Base-by-base conservation (phyloP, 1,140 invertebrate species). In the Vanessa atalanta region DNA sequence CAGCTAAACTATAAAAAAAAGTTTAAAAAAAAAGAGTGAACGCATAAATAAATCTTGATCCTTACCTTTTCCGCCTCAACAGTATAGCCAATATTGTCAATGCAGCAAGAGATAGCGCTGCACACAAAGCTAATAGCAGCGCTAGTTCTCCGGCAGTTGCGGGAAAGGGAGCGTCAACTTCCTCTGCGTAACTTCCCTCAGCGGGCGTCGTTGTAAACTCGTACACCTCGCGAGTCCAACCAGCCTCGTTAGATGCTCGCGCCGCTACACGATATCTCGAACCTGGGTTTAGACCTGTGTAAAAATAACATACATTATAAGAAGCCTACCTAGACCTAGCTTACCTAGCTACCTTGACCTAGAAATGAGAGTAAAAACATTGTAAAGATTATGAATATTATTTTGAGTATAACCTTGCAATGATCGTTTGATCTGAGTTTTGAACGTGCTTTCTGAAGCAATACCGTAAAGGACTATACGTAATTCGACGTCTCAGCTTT, bases 21-120 rank as follows among this genome's bases (percentile, higher is more conserved):
- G 47, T 47, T n/a, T 47, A 47, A 9, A 47, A 47, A 50, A 50
- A 11, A 50, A 50, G 15, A 7, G 8, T n/a, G 11, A 23, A 57
- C 20, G 8, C 13, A 47, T 13, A 43, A 63, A 63, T 14, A 15
- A 31, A 14, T 63, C 31, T 57, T 14, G 43, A 47, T 64, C 26
- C 76, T 80, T 50, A 93, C 89, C 89, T 87, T 79, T 91, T 93
- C 31, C 89, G 77, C 55, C 91, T 84, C 23, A 93, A 72, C 7
- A 93, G 74, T 74, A 93, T 93, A 15, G 88, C 88, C 23, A 93
- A 69, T 83, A 93, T 93, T 11, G 91, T 93, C 0, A 93, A 77
- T 0, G 91, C 91, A 3, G 91, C 91, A 0, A 93, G 77, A 11
- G 89, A 91, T 9, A 93, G 55, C 23, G 89, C 89, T 8, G 91